phyloP scores from a whole-genome alignment of 2,797 vertebrate species.

The Syncerus caffer region DNA sequence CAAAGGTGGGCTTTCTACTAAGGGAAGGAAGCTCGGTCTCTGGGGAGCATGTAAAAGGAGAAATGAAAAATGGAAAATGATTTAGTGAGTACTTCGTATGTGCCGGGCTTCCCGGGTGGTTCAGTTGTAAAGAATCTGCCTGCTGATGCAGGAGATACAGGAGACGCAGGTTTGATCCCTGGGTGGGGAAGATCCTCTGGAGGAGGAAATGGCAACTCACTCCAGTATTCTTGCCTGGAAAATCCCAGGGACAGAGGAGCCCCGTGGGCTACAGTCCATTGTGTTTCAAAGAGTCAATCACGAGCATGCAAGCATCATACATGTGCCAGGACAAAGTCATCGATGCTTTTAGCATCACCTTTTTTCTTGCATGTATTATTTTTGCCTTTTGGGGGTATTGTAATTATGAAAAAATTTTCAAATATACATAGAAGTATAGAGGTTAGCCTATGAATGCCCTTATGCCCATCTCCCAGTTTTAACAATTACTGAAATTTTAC shows the following conservation, averaged over 20 bases:
- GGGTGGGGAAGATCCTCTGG: neutral
- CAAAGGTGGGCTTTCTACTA: neutral
- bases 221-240: neutral
- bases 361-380: neutral
- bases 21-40: neutral
- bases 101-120: neutral
- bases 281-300: neutral
- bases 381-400: neutral
- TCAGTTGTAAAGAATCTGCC: neutral
- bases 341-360: neutral
- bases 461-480: neutral
- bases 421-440: neutral
- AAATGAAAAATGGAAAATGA: neutral
- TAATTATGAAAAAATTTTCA: neutral
- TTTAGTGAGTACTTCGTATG: neutral
- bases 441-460: neutral
- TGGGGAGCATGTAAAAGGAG: neutral
- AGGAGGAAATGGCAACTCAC: neutral
- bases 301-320: rapidly evolving
- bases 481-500: neutral
- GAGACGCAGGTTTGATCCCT: neutral
- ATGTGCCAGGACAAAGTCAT: neutral
- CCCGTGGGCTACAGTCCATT: neutral
- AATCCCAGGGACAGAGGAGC: neutral
- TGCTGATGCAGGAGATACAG: neutral